Evolutionary conservation across 2,888 invertebrate genomes (phyloP).

Genomic region (Drosophila falleni): DNA sequence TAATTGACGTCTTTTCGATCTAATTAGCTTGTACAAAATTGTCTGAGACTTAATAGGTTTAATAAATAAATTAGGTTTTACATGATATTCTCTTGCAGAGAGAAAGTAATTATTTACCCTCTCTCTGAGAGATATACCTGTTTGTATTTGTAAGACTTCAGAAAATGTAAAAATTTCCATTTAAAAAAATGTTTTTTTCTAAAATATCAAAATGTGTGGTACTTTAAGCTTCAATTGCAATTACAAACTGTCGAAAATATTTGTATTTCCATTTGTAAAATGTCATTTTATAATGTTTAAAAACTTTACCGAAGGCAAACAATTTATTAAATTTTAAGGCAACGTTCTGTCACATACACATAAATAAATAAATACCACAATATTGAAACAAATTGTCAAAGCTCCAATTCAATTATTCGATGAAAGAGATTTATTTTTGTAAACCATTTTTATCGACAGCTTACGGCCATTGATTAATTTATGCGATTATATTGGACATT

Average conservation of each 20-base stretch:
- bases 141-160: background rate
- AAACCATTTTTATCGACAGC: constrained; percentile 48
- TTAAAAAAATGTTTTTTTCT: background rate
- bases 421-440: constrained; percentile 35
- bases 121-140: too few relatives aligned
- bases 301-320: background rate
- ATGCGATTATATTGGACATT: constrained; percentile 47
- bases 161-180: background rate
- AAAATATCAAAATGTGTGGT: background rate
- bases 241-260: background rate
- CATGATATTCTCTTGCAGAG: background rate
- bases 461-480: constrained; percentile 56
- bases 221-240: background rate
- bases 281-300: background rate
- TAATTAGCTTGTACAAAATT: background rate
- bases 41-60: background rate
- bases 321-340: background rate
- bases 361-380: background rate
- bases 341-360: background rate
- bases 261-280: background rate
- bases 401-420: constrained; percentile 53
- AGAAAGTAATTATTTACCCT: too few relatives aligned
- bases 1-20: background rate
- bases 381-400: constrained; percentile 16
- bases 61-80: background rate